phyloP scores from a whole-genome alignment of 2,113 vertebrate species.

The Pterophyllum scalare region DNA sequence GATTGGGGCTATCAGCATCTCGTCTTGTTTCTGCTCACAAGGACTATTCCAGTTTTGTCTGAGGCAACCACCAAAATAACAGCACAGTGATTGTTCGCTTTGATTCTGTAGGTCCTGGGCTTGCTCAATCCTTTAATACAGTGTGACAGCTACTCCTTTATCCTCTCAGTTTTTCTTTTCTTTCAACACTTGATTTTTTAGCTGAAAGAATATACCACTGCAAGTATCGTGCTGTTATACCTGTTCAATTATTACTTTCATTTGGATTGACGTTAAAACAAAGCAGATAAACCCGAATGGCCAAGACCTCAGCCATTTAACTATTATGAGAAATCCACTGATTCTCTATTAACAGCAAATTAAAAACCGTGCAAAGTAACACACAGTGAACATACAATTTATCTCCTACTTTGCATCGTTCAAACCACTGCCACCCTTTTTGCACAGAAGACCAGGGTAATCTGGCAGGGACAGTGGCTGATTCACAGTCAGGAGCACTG shows the following conservation, averaged over 20 bases:
- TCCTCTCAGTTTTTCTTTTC: conserved; percentile 11
- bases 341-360: neutral
- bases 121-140: conserved; percentile 45
- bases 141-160: conserved; percentile 26
- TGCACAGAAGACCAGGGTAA: neutral
- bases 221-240: neutral
- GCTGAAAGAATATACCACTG: conserved; percentile 7
- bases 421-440: neutral
- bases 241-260: conserved; percentile 20
- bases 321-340: neutral
- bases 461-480: neutral
- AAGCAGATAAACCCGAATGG: neutral
- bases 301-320: neutral
- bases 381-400: neutral
- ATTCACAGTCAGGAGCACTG: neutral
- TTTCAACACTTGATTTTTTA: conserved; percentile 6
- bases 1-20: conserved; percentile 34
- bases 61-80: conserved; percentile 51
- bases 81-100: conserved; percentile 21
- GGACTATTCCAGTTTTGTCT: conserved; percentile 23
- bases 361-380: neutral
- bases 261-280: conserved; percentile 12
- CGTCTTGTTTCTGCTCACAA: conserved; percentile 44
- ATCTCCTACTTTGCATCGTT: neutral
- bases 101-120: conserved; percentile 19